Conservation (phyloP, 2,113 vertebrate species). For the Microtus richardsoni region DNA sequence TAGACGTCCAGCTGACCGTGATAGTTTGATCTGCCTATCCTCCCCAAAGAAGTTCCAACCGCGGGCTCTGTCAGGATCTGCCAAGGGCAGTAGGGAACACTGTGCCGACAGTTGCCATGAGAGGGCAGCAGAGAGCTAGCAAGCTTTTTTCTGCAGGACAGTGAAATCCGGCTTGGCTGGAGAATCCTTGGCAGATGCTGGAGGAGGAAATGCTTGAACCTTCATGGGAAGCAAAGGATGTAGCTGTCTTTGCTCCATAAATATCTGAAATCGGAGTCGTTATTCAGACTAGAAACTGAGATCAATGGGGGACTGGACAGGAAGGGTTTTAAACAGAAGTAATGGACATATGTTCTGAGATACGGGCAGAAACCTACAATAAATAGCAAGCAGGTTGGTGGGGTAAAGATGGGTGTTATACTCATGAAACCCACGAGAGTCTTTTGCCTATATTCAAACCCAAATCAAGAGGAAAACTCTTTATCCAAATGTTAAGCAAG, state of each 20-base stretch:
- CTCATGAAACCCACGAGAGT: background rate
- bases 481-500: background rate
- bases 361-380: background rate
- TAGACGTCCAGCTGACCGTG: background rate
- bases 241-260: constrained; percentile 52
- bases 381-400: background rate
- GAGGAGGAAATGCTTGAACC: constrained; percentile 24
- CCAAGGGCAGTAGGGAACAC: background rate
- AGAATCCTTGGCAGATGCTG: background rate
- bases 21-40: background rate
- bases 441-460: background rate
- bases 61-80: background rate
- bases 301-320: constrained; percentile 23
- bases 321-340: constrained; percentile 50
- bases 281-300: constrained; percentile 49
- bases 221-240: background rate
- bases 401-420: background rate
- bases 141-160: background rate
- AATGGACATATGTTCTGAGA: background rate
- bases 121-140: constrained; percentile 77
- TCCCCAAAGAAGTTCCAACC: background rate
- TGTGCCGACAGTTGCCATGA: background rate
- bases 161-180: background rate
- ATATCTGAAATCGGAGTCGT: constrained; percentile 48
- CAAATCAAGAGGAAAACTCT: background rate